Evolutionary conservation across 2,113 vertebrate species (phyloP), one percentile per base, ranked within the genome.

Genomic region (Baryphthengus martii): DNA sequence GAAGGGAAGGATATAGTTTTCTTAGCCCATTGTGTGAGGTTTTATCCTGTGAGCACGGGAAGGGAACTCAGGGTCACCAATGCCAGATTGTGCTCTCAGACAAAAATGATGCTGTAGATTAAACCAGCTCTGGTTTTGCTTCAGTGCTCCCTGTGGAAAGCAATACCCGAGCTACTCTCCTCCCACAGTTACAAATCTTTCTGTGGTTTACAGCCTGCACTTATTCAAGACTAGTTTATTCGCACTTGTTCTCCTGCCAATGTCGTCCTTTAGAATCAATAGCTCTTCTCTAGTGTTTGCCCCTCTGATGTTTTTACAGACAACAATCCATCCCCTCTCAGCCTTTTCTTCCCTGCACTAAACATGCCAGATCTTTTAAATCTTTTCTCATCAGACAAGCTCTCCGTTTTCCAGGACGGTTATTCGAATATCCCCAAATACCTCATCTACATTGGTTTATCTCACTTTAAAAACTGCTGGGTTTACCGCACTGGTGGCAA

Each of bases 221-320:
- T 96, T 96, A 88, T 95, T 95, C 89, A 82, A 79, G 87, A 61
- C 70, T 82, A 42, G 84, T 91, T 96, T 89, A 85, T 93, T 94
- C 66, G 61, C 74, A 33, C 58, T 95, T 95, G 93, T 82, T 96
- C 87, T 85, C 53, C 21, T 91, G 95, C 93, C 96, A 95, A 7
- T 92, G 91, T 95, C 89, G 94, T 90, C 93, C 93, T 92, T 85
- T 66, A 89, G 67, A 81, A 68, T 94, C 87, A 92, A 91, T 91
- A 95, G 93, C 77, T 96, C 91, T 94, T 95, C 91, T 93, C 91
- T 40, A 53, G 89, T 81, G 80, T 93, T 95, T 96, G 77, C 65
- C 33, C 15, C 73, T 84, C 70, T 79, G 94, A 95, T 10, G 68
- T 50, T 95, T 95, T 95, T 91, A 91, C 88, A 89, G 92, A 81